Base-by-base conservation (phyloP, 2,888 invertebrate species). In the Acholoe squamosa region DNA sequence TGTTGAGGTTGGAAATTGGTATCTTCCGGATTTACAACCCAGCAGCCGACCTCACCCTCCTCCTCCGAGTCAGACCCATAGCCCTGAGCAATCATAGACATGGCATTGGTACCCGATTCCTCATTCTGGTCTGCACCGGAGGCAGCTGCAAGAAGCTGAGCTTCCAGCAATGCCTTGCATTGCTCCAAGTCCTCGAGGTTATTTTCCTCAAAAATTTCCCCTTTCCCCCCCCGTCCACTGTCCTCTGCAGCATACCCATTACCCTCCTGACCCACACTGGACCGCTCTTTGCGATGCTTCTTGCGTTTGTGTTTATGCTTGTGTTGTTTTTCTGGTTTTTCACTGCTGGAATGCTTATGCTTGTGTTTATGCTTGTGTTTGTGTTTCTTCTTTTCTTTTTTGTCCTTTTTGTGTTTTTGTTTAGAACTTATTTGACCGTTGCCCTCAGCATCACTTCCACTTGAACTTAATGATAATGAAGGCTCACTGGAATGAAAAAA, bases 291-390 rank as follows among this genome's bases (percentile, higher is more conserved):
- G 89, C 94, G 94, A 91, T 95, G 94, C 89, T 94, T 93, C 89
- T 95, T 95, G 84, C 90, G 90, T 84, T 92, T 92, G 31, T 91
- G 93, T 33, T 93, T 93, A 56, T 93, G 93, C 84, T 94, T 94
- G 54, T 93, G 92, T 22, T 92, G 92, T 31, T 92, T 86, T 31
- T 92, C 80, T 22, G 92, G 92, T 28, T 92, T 86, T n/a, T 92
- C 80, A 34, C 92, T 52, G 90, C 92, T 90, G 14, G 89, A 80
- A 93, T 96, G 96, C 94, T 97, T 97, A 93, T 96, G 96, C 92
- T 97, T 97, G 61, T 91, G 91, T 33, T 91, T 92, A 43, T 92
- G 90, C 88, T 92, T 92, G 86, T 91, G 91, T 61, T 91, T 92
- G 71, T 92, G 90, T n/a, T 91, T 34, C 43, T 91, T 92, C 89